Percentiles rank a stretch among this genome's conserved stretches.
Conservation (phyloP, 1,140 invertebrate species). For the Platorchestia sp. region DNA sequence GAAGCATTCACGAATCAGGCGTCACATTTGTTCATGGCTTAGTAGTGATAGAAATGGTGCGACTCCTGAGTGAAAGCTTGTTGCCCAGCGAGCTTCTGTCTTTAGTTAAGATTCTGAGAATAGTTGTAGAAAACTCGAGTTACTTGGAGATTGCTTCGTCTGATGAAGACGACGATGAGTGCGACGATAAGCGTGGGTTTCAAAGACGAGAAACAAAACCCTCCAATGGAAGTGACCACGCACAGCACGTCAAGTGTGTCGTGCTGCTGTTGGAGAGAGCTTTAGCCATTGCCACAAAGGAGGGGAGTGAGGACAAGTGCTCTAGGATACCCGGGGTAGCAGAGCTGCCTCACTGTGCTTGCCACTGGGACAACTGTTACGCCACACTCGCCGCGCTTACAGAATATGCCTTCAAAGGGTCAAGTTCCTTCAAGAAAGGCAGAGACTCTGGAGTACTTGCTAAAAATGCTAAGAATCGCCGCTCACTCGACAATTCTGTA, state of each 20-base stretch:
- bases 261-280: background rate
- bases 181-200: background rate
- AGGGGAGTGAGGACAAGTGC: constrained; percentile 3
- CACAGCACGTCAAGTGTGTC: constrained; percentile 30
- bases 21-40: constrained; percentile 22
- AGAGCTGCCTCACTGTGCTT: background rate
- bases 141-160: constrained; percentile 17
- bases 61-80: background rate
- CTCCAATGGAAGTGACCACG: background rate
- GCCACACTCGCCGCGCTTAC: background rate
- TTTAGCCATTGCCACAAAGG: background rate
- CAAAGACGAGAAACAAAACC: background rate
- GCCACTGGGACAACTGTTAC: constrained; percentile 29
- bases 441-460: background rate
- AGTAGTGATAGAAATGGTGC: background rate
- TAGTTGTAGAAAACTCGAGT: background rate
- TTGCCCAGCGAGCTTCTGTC: constrained; percentile 26
- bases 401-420: constrained; percentile 3
- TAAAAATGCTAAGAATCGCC: background rate
- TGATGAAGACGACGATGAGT: constrained; percentile 22
- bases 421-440: background rate
- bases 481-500: background rate
- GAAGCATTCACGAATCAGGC: constrained; percentile 16
- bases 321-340: background rate
- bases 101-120: background rate